phyloP scores from a whole-genome alignment of 2,797 vertebrate genomes.

The Labroides dimidiatus region DNA sequence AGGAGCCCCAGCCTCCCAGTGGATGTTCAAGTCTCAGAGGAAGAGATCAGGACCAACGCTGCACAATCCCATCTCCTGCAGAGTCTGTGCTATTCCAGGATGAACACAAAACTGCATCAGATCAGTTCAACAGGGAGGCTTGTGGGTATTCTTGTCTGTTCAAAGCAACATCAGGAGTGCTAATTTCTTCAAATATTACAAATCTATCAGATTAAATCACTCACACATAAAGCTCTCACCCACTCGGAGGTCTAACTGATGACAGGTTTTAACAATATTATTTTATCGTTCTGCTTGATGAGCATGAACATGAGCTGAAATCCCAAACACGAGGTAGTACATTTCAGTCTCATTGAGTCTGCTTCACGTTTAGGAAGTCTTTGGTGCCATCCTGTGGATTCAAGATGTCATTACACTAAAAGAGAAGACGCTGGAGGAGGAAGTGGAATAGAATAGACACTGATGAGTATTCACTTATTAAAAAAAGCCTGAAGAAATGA shows the following conservation, averaged over 20 bases:
- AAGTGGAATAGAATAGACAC: fast-evolving
- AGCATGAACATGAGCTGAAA: neutral
- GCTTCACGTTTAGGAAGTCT: conserved; percentile 24
- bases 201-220: too few relatives aligned
- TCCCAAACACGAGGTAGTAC: neutral
- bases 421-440: too few relatives aligned
- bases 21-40: conserved; percentile 64
- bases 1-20: conserved; percentile 78
- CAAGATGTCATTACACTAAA: conserved; percentile 13
- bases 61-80: conserved; percentile 24
- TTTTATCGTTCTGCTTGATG: neutral
- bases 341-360: neutral
- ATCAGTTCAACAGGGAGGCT: neutral
- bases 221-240: neutral
- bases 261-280: neutral
- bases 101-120: conserved; percentile 2
- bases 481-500: neutral
- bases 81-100: conserved; percentile 1
- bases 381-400: conserved; percentile 60
- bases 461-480: neutral
- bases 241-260: too few relatives aligned
- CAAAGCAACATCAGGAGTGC: too few relatives aligned
- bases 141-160: too few relatives aligned
- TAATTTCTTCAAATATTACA: too few relatives aligned
- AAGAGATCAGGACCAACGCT: conserved; percentile 48